phyloP scores from a whole-genome alignment of 2,888 invertebrate genomes.

The Cosmopolites sordidus region DNA sequence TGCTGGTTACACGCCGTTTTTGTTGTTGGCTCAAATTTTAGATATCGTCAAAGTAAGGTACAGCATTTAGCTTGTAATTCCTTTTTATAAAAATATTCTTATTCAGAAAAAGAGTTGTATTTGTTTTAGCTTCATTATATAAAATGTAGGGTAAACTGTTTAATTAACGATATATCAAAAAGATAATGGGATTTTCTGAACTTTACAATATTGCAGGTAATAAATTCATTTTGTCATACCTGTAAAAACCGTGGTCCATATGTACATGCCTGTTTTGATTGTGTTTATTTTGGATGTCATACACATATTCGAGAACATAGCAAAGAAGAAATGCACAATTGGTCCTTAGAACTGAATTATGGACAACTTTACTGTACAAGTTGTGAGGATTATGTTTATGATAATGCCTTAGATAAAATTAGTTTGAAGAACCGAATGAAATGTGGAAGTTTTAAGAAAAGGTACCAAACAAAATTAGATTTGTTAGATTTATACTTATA shows the following conservation, averaged over 20 bases:
- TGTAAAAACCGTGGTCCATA: conserved; percentile 77
- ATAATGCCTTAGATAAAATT: conserved; percentile 43
- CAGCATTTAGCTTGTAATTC: background rate
- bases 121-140: no score
- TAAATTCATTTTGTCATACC: conserved; percentile 60
- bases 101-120: no score
- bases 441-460: conserved; percentile 41
- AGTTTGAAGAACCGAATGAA: conserved; percentile 43
- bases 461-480: conserved; percentile 24
- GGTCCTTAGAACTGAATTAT: conserved; percentile 82
- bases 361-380: conserved; percentile 86
- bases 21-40: conserved; percentile 74
- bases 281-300: conserved; percentile 92
- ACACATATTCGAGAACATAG: conserved; percentile 86
- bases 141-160: background rate
- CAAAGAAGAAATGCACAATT: conserved; percentile 72
- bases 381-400: conserved; percentile 89
- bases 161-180: background rate
- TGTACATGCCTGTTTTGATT: conserved; percentile 80
- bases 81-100: background rate
- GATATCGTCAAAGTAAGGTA: conserved; percentile 81
- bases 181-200: background rate
- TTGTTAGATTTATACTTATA: background rate
- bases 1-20: conserved; percentile 79
- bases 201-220: conserved; percentile 51